Conservation (phyloP, 1,140 invertebrate species). For the Elymnias hypermnestra region DNA sequence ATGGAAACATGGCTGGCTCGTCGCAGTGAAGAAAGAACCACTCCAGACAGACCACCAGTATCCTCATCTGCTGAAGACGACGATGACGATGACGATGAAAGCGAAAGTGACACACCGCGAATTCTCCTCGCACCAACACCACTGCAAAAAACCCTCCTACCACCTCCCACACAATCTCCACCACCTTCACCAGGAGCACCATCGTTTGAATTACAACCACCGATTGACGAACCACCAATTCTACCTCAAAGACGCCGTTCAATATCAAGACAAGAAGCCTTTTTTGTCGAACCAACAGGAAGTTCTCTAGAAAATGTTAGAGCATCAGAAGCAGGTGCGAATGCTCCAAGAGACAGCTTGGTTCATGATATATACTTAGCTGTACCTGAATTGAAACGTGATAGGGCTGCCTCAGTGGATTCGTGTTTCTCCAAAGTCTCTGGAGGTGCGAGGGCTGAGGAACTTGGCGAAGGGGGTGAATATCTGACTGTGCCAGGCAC, state of each 20-base stretch:
- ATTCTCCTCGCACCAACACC: slow-evolving; percentile 85
- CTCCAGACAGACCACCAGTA: slow-evolving; percentile 64
- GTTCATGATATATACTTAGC: slow-evolving; percentile 86
- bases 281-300: slow-evolving; percentile 83
- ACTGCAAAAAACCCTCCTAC: slow-evolving; percentile 55
- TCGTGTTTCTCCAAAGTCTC: slow-evolving; percentile 86
- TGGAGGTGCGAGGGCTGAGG: slow-evolving; percentile 80
- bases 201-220: slow-evolving; percentile 74
- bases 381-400: slow-evolving; percentile 88
- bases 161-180: slow-evolving; percentile 69
- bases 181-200: slow-evolving; percentile 74
- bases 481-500: slow-evolving; percentile 81
- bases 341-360: slow-evolving; percentile 73
- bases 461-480: slow-evolving; percentile 78
- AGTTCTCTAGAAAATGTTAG: slow-evolving; percentile 81
- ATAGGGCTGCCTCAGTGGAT: slow-evolving; percentile 89
- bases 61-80: slow-evolving; percentile 76
- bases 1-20: slow-evolving; percentile 79
- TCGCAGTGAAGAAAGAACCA: slow-evolving; percentile 70
- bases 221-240: slow-evolving; percentile 62
- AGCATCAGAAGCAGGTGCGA: slow-evolving; percentile 74
- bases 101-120: slow-evolving; percentile 61
- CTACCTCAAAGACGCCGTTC: slow-evolving; percentile 77
- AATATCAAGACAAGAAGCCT: slow-evolving; percentile 87
- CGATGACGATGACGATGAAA: slow-evolving; percentile 76